Conservation (phyloP, 2,888 invertebrate species). For the Rhagophthalmus giganteus region DNA sequence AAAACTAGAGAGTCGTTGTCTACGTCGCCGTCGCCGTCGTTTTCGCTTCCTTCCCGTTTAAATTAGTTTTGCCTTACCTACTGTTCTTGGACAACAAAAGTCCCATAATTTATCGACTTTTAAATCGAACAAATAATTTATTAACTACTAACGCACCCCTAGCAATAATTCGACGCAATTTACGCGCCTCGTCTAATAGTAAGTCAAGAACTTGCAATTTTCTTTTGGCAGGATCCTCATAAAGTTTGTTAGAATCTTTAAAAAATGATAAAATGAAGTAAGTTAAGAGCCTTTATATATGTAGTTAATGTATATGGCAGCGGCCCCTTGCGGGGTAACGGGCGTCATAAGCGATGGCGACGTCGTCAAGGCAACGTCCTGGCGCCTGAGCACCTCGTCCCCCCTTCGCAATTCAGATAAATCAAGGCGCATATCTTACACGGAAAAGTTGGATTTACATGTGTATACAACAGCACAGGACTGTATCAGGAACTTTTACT, state of each 20-base stretch:
- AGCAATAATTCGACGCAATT: neutral
- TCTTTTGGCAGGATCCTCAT: slow-evolving; percentile 15
- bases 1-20: no score
- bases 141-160: neutral
- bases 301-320: slow-evolving; percentile 33
- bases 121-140: neutral
- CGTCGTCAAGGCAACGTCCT: slow-evolving; percentile 52
- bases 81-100: no score
- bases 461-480: slow-evolving; percentile 37
- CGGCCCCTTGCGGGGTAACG: slow-evolving; percentile 43
- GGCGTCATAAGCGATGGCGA: slow-evolving; percentile 50
- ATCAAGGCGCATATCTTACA: slow-evolving; percentile 42
- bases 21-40: no score
- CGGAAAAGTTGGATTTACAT: slow-evolving; percentile 42
- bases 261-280: slow-evolving; percentile 28
- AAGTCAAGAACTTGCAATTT: slow-evolving; percentile 10
- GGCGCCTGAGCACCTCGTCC: slow-evolving; percentile 44
- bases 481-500: slow-evolving; percentile 19
- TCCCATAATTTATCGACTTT: neutral
- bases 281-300: slow-evolving; percentile 30
- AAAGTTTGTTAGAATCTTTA: slow-evolving; percentile 25
- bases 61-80: no score
- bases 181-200: neutral
- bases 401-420: slow-evolving; percentile 47
- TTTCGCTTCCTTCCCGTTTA: no score